These are phyloP conservation scores for Apteryx owenii DNA, from an alignment of 2,113 vertebrate species.

Conservation along the genomic window DNA sequence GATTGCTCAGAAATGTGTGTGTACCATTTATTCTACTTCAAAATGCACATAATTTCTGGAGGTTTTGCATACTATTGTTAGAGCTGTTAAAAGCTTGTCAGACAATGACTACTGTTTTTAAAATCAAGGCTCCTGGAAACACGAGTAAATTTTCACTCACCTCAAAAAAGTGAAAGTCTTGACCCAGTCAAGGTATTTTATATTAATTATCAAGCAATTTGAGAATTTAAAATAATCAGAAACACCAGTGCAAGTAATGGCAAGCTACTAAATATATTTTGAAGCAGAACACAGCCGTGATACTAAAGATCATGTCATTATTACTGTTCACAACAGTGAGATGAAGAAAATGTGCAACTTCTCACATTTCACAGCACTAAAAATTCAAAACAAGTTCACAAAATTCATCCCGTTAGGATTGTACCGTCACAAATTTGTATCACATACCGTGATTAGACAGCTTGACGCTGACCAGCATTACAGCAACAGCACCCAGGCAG, in stretches of 20 bases:
- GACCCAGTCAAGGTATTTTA: not conserved
- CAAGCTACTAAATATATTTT: not conserved
- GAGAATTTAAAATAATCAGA: not conserved
- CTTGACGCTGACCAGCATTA: not conserved
- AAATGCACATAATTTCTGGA: not conserved
- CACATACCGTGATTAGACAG: not conserved
- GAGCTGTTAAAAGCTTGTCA: not conserved
- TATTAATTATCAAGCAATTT: rapidly evolving
- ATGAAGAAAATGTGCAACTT: not conserved
- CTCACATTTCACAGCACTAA: conserved; percentile 20
- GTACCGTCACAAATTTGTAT: not conserved
- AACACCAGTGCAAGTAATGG: not conserved
- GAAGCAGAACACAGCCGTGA: not conserved
- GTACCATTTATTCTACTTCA: not conserved
- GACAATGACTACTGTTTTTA: not conserved
- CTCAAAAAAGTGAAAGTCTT: not conserved
- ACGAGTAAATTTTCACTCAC: not conserved
- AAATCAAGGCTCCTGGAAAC: not conserved
- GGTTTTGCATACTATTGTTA: rapidly evolving
- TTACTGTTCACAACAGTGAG: not conserved
- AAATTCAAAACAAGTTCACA: not conserved
- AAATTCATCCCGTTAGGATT: conserved; percentile 19
- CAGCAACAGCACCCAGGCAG: not conserved
- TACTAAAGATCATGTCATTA: not conserved
- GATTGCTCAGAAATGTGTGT: rapidly evolving